Evolutionary conservation across 2,888 invertebrate genomes (phyloP).

Genomic region (Diogma glabrata): DNA sequence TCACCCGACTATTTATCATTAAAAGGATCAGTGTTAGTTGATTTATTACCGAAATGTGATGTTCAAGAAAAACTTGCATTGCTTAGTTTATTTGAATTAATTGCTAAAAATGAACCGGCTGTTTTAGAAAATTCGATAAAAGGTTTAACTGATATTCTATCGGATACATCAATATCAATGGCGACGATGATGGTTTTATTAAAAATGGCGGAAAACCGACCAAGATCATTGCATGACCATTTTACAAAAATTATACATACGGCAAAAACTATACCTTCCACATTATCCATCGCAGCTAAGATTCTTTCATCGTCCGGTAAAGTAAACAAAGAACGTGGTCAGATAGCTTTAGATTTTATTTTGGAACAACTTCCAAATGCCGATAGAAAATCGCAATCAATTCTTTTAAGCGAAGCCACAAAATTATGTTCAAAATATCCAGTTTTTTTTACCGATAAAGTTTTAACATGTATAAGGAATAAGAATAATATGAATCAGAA

Average conservation of each 20-base stretch:
- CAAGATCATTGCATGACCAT: slow-evolving; percentile 59
- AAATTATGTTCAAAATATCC: slow-evolving; percentile 71
- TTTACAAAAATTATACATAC: slow-evolving; percentile 54
- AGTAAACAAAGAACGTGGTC: slow-evolving; percentile 64
- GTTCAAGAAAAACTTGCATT: slow-evolving; percentile 75
- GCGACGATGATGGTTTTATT: slow-evolving; percentile 63
- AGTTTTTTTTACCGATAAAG: slow-evolving; percentile 65
- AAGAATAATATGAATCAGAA: slow-evolving; percentile 39
- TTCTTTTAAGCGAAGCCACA: slow-evolving; percentile 68
- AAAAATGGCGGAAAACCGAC: slow-evolving; percentile 58
- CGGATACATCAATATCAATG: slow-evolving; percentile 44
- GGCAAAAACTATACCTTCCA: slow-evolving; percentile 52
- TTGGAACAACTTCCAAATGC: slow-evolving; percentile 59
- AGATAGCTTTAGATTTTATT: slow-evolving; percentile 71
- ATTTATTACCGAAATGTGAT: slow-evolving; percentile 68
- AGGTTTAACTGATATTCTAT: slow-evolving; percentile 66
- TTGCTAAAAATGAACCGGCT: slow-evolving; percentile 68
- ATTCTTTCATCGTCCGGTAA: slow-evolving; percentile 61
- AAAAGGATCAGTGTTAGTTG: slow-evolving; percentile 68
- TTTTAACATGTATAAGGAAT: slow-evolving; percentile 60
- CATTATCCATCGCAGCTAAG: slow-evolving; percentile 54
- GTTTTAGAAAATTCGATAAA: slow-evolving; percentile 73
- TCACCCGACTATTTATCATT: slow-evolving; percentile 77
- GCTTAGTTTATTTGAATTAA: slow-evolving; percentile 67
- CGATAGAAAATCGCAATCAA: slow-evolving; percentile 61